Conservation (phyloP, 1,140 invertebrate genomes). For the Aphelenchoides besseyi region DNA sequence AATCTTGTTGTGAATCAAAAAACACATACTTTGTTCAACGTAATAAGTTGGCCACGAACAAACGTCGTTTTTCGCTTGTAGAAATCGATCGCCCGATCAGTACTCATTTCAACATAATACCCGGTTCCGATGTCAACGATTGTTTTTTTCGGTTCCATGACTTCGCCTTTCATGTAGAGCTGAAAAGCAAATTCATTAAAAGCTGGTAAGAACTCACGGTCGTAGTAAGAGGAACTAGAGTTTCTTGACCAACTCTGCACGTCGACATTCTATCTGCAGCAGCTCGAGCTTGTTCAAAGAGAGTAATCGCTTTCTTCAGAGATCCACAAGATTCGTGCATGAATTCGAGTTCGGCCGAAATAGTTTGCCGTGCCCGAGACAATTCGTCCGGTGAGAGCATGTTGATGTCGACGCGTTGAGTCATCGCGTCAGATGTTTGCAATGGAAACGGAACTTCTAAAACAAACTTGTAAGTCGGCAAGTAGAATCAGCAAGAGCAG, state of each 20-base stretch:
- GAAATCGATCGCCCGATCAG: slow-evolving; percentile 50
- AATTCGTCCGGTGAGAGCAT: neutral
- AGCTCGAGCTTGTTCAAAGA: neutral
- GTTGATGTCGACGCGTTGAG: slow-evolving; percentile 10
- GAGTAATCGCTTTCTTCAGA: slow-evolving; percentile 1
- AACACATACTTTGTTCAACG: slow-evolving; percentile 23
- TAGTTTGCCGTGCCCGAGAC: neutral
- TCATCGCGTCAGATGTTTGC: neutral
- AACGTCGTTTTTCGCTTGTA: slow-evolving; percentile 43
- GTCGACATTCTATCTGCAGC: slow-evolving; percentile 1
- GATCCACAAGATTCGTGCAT: slow-evolving; percentile 8
- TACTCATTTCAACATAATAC: slow-evolving; percentile 54
- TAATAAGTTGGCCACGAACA: slow-evolving; percentile 8
- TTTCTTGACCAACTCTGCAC: slow-evolving; percentile 22
- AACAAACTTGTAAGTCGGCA: no score
- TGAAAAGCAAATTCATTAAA: slow-evolving; percentile 30
- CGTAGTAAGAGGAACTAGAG: slow-evolving; percentile 54
- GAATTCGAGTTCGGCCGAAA: slow-evolving; percentile 11
- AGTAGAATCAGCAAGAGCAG: no score
- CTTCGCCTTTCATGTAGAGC: slow-evolving; percentile 50
- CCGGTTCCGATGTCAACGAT: slow-evolving; percentile 57
- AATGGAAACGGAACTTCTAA: no score
- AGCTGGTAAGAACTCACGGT: slow-evolving; percentile 36
- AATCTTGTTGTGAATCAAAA: slow-evolving; percentile 27
- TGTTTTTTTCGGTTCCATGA: slow-evolving; percentile 42